A percentile compares a stretch with the other conserved stretches of the same genome.
Evolutionary conservation across 1,140 invertebrate genomes (phyloP).

Genomic region (Drosophila pandora): DNA sequence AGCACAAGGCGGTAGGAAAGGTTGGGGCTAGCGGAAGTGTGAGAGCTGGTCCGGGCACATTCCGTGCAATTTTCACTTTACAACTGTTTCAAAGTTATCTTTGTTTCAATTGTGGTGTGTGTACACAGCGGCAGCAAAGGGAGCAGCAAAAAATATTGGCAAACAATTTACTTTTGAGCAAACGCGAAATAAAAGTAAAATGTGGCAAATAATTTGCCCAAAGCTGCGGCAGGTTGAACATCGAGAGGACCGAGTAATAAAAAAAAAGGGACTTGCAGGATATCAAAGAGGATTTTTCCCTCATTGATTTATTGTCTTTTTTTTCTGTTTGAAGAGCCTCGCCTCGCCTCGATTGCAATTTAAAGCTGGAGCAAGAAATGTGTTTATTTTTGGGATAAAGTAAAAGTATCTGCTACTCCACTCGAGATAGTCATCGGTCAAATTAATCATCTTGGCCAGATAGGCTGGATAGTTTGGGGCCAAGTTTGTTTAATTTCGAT

Average conservation of each 20-base stretch:
- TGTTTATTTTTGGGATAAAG: constrained; percentile 29
- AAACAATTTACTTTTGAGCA: constrained; percentile 77
- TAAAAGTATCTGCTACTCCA: constrained; percentile 24
- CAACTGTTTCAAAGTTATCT: constrained; percentile 83
- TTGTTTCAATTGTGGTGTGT: constrained; percentile 69
- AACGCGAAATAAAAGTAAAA: constrained; percentile 64
- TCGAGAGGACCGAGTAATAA: background rate
- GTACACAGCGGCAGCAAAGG: constrained; percentile 52
- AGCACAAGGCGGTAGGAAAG: constrained; percentile 1
- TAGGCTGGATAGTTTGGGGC: constrained; percentile 66
- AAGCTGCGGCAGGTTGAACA: constrained; percentile 77
- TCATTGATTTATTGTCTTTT: constrained; percentile 76
- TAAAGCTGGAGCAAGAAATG: constrained; percentile 34
- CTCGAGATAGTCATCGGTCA: constrained; percentile 32
- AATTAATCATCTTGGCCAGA: constrained; percentile 71
- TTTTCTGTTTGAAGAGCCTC: constrained; percentile 20
- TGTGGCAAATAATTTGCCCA: constrained; percentile 82
- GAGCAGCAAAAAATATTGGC: constrained; percentile 78
- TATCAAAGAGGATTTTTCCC: constrained; percentile 72
- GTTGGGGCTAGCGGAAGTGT: background rate
- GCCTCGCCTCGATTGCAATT: constrained; percentile 45
- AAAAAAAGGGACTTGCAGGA: constrained; percentile 27
- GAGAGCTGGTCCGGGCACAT: constrained; percentile 33
- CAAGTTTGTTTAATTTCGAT: constrained; percentile 78
- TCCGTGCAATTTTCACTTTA: constrained; percentile 82